Percentiles rank a stretch among this genome's conserved stretches.
Conservation (phyloP, 2,113 vertebrate species). For the Heteronetta atricapilla region DNA sequence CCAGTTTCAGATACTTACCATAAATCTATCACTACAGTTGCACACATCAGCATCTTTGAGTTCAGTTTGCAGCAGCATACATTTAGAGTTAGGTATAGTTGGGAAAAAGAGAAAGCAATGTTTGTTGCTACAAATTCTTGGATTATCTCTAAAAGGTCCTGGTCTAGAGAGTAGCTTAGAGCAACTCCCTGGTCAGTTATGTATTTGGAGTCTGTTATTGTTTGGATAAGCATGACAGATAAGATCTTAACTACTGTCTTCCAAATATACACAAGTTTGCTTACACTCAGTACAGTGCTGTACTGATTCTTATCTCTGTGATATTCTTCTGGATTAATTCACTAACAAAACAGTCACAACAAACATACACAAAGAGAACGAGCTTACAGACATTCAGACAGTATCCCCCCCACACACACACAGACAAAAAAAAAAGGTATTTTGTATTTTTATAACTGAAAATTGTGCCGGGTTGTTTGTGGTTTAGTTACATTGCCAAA, state of each 20-base stretch:
- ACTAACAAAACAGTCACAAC: background rate
- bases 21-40: conserved; percentile 4
- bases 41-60: conserved; percentile 21
- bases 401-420: background rate
- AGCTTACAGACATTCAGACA: background rate
- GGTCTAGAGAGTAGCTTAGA: background rate
- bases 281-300: background rate
- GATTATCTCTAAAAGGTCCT: background rate
- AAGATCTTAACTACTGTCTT: background rate
- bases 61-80: background rate
- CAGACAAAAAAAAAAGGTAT: background rate
- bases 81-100: background rate
- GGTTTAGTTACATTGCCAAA: background rate
- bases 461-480: background rate
- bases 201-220: background rate
- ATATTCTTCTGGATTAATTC: background rate
- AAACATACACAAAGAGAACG: background rate
- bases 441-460: background rate
- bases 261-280: background rate
- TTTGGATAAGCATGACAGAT: background rate
- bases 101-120: background rate
- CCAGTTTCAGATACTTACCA: background rate
- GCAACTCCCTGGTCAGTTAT: background rate
- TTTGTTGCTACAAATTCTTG: background rate
- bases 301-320: background rate